Evolutionary conservation across 2,888 invertebrate species (phyloP), one percentile per base, ranked within the genome.

Genomic region (Abscondita cerata): DNA sequence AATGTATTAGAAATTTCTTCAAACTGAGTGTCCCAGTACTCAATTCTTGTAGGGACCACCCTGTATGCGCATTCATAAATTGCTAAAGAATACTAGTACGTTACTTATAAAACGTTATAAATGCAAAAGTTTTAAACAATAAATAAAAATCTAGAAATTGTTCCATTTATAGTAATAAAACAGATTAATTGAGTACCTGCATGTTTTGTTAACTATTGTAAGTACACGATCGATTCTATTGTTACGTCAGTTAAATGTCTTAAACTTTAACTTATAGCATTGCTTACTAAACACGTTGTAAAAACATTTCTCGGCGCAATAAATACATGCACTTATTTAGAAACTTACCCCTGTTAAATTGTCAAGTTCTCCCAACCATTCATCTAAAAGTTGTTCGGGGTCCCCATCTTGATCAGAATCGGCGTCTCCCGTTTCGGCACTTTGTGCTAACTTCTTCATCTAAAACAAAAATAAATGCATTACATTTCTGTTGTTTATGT

Each of bases 281-380:
- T 19, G 19, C 19, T 44, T 15, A 40, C 12, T 33, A 48, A 25
- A 11, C 20, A 15, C n/a, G n/a, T 19, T 46, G 20, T 16, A n/a
- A 8, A n/a, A 46, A 19, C 18, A 25, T 13, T 20, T 20, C n/a
- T 44, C 8, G 18, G n/a, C 4, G 2, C 33, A 34, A 33, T 33
- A 50, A 50, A 50, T 50, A 50, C 33, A 31, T 12, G 47, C 8
- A 40, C 5, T 40, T 13, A 8, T 15, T 15, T 40, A 13, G 40
- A 41, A 58, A 84, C 88, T 86, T 78, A 91, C 91, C 83, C 88
- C 88, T 50, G 90, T 88, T 57, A 91, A 84, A 67, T 85, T 89
- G 73, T 90, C 89, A 71, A 91, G 84, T 78, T 91, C 91, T 64
- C 90, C 91, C 9, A 91, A 84, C 90, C 90, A 91, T 75, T 89